Percentiles rank a stretch among this genome's conserved stretches.
These are phyloP conservation scores for Puntigrus tetrazona DNA, from an alignment of 2,113 vertebrate species.

Conservation along the genomic window DNA sequence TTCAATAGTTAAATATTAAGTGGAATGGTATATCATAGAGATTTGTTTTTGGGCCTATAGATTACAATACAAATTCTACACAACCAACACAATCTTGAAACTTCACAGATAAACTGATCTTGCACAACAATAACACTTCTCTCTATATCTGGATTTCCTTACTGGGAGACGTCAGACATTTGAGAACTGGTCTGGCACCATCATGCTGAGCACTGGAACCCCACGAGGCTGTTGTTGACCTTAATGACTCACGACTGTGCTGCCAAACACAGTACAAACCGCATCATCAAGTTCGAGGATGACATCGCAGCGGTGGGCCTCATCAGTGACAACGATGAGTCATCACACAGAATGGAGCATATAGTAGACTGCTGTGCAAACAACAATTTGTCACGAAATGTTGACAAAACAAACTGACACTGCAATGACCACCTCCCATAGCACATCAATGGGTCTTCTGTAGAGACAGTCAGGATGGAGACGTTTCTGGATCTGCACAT, in stretches of 20 bases:
- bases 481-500: neutral
- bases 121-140: neutral
- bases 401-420: constrained; percentile 2
- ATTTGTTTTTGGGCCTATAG: too few relatives aligned
- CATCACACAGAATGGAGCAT: neutral
- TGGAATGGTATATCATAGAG: neutral
- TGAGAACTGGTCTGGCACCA: neutral
- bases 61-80: neutral
- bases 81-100: neutral
- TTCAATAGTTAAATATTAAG: neutral
- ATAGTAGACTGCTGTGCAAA: constrained; percentile 1
- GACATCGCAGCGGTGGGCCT: constrained; percentile 15
- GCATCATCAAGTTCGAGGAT: neutral
- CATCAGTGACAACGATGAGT: constrained; percentile 32
- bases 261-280: constrained; percentile 17
- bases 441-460: neutral
- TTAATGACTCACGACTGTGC: neutral
- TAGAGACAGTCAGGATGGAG: neutral
- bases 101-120: neutral
- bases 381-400: neutral
- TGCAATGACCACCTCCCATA: constrained; percentile 6
- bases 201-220: constrained; percentile 10
- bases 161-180: neutral
- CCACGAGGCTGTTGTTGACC: neutral
- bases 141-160: neutral